A percentile compares a stretch with the other conserved stretches of the same genome.
These are phyloP conservation scores for Charadrius vociferus DNA, from an alignment of 2,113 vertebrate genomes.

Conservation along the genomic window DNA sequence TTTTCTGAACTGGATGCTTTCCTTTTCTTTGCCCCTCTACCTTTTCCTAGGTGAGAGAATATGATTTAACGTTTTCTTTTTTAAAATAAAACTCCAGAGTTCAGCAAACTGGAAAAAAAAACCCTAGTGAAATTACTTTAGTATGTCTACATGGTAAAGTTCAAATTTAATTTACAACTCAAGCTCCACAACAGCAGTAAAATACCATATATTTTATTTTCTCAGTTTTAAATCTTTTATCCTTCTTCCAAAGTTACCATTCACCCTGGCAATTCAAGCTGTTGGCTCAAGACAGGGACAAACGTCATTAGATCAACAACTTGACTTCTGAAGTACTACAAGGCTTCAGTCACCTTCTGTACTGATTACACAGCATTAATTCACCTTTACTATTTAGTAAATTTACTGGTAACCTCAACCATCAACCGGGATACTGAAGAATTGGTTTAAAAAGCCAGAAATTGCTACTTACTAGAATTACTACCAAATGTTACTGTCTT, in stretches of 20 bases:
- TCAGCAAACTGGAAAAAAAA: not conserved
- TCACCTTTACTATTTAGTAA: not conserved
- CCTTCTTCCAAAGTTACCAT: not conserved
- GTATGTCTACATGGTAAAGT: not conserved
- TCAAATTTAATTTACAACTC: not conserved
- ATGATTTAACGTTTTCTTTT: not conserved
- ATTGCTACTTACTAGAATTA: not conserved
- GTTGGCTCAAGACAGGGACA: not conserved
- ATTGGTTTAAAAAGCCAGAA: not conserved
- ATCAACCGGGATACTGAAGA: not conserved
- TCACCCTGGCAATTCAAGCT: not conserved
- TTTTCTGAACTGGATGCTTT: constrained; percentile 92
- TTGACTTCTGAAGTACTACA: not conserved
- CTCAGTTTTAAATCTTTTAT: not conserved
- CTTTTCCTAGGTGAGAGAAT: constrained; percentile 81
- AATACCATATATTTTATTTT: not conserved
- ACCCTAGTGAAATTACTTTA: not conserved
- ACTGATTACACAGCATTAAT: not conserved
- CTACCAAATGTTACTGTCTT: not conserved
- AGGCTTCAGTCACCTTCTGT: not conserved
- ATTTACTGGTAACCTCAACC: not conserved
- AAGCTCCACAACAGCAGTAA: not conserved
- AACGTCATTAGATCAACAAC: not conserved
- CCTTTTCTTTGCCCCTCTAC: constrained; percentile 91
- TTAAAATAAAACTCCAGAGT: not conserved